Evolutionary conservation across 2,113 vertebrate species (phyloP).

Genomic region (Zeus faber): DNA sequence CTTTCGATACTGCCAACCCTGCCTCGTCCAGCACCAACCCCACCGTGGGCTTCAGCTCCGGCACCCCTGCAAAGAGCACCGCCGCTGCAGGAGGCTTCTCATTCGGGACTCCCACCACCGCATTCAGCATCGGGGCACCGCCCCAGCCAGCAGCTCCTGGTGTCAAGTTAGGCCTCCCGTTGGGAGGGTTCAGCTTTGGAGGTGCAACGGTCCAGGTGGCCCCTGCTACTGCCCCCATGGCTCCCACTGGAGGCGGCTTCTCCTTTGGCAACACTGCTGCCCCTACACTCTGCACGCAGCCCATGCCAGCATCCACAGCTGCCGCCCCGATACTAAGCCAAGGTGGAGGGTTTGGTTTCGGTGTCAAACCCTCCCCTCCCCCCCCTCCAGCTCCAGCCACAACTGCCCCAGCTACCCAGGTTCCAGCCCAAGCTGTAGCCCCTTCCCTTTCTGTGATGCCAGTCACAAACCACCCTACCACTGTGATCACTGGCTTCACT

Average conservation of each 20-base stretch:
- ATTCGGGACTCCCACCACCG: slow-evolving; percentile 70
- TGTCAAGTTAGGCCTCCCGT: slow-evolving; percentile 65
- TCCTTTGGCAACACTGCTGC: slow-evolving; percentile 46
- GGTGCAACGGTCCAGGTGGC: slow-evolving; percentile 65
- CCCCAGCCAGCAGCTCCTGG: slow-evolving; percentile 69
- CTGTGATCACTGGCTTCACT: slow-evolving; percentile 54
- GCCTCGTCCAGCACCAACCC: slow-evolving; percentile 58
- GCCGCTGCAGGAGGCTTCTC: slow-evolving; percentile 63
- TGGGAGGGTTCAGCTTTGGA: slow-evolving; percentile 75
- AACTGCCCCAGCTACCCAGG: slow-evolving; percentile 46
- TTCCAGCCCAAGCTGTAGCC: slow-evolving; percentile 41
- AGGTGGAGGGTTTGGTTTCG: slow-evolving; percentile 71
- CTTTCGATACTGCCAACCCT: slow-evolving; percentile 63
- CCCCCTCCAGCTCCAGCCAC: slow-evolving; percentile 65
- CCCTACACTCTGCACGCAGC: slow-evolving; percentile 46
- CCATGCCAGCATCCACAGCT: slow-evolving; percentile 33
- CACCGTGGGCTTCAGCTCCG: slow-evolving; percentile 72
- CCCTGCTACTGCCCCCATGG: slow-evolving; percentile 41
- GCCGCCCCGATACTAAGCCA: slow-evolving; percentile 47
- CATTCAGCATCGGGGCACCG: slow-evolving; percentile 66
- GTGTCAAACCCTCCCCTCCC: slow-evolving; percentile 76
- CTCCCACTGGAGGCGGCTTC: slow-evolving; percentile 60
- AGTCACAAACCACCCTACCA: slow-evolving; percentile 22
- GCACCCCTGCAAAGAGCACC: slow-evolving; percentile 46
- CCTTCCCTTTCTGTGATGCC: slow-evolving; percentile 67